Conservation (phyloP, 2,888 invertebrate species). For the Raillietiella orientalis region DNA sequence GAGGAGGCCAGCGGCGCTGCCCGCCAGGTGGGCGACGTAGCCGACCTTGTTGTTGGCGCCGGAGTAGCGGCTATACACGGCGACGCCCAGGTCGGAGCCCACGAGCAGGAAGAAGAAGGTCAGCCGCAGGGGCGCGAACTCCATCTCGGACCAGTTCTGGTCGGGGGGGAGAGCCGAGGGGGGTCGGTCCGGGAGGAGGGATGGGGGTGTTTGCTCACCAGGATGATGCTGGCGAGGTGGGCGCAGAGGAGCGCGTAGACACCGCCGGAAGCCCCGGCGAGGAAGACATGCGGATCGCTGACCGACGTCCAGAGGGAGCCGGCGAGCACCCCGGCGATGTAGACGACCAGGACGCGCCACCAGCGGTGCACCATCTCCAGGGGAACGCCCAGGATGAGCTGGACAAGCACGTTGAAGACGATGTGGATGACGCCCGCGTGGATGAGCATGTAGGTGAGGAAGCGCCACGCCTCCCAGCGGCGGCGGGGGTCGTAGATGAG, state of each 20-base stretch:
- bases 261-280: conserved; percentile 82
- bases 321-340: conserved; percentile 48
- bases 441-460: conserved; percentile 77
- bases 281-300: conserved; percentile 36
- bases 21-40: conserved; percentile 75
- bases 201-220: conserved; percentile 28
- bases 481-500: conserved; percentile 64
- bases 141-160: conserved; percentile 96
- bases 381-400: conserved; percentile 68
- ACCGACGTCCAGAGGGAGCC: conserved; percentile 47
- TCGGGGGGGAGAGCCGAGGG: too few species aligned
- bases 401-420: conserved; percentile 60
- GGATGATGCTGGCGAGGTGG: conserved; percentile 62
- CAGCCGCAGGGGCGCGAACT: conserved; percentile 54
- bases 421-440: conserved; percentile 35
- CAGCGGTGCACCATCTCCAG: conserved; percentile 85
- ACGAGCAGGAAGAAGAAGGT: conserved; percentile 47
- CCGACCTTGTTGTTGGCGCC: conserved; percentile 37
- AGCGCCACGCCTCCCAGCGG: conserved; percentile 69
- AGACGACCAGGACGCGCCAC: conserved; percentile 61
- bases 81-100: conserved; percentile 51
- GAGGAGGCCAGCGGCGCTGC: conserved; percentile 51
- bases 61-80: conserved; percentile 58
- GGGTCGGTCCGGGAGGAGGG: too few species aligned
- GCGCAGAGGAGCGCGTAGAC: conserved; percentile 79